These are phyloP conservation scores for Sminthurides bifidus DNA, from an alignment of 1,140 invertebrate genomes.

Conservation along the genomic window DNA sequence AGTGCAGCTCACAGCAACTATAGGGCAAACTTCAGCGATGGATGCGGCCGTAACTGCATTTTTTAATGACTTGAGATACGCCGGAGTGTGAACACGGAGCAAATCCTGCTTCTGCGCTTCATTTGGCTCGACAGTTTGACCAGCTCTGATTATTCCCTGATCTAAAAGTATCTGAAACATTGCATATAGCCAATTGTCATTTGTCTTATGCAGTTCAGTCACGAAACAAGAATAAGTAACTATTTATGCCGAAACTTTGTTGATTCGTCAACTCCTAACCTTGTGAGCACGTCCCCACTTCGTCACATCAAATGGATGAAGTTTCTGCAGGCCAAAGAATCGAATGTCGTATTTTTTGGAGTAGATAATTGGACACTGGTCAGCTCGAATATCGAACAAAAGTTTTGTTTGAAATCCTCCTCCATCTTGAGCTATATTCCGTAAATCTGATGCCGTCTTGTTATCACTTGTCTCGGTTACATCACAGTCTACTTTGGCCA, in stretches of 20 bases:
- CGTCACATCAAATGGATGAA: slow-evolving; percentile 76
- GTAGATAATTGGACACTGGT: slow-evolving; percentile 61
- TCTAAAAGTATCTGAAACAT: slow-evolving; percentile 46
- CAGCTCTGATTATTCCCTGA: slow-evolving; percentile 41
- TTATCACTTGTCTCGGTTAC: too few relatives aligned
- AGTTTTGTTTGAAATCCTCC: slow-evolving; percentile 17
- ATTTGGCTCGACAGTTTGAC: slow-evolving; percentile 48
- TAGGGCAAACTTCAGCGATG: slow-evolving; percentile 59
- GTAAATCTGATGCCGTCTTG: too few relatives aligned
- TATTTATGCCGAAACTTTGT: slow-evolving; percentile 22
- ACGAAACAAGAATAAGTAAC: background rate
- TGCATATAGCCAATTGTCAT: background rate
- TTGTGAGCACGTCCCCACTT: slow-evolving; percentile 69
- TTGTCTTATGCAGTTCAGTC: background rate
- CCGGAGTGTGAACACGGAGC: slow-evolving; percentile 54
- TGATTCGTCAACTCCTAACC: slow-evolving; percentile 38
- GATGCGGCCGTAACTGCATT: slow-evolving; percentile 63
- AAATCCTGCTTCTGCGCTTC: slow-evolving; percentile 59
- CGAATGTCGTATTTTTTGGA: slow-evolving; percentile 64
- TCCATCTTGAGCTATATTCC: too few relatives aligned
- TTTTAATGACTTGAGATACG: slow-evolving; percentile 59
- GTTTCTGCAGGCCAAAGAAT: slow-evolving; percentile 65
- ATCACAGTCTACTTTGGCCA: too few relatives aligned
- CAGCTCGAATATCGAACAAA: slow-evolving; percentile 22
- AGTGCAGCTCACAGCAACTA: background rate